phyloP scores from a whole-genome alignment of 2,113 vertebrate genomes.

The Cranoglanis bouderius region DNA sequence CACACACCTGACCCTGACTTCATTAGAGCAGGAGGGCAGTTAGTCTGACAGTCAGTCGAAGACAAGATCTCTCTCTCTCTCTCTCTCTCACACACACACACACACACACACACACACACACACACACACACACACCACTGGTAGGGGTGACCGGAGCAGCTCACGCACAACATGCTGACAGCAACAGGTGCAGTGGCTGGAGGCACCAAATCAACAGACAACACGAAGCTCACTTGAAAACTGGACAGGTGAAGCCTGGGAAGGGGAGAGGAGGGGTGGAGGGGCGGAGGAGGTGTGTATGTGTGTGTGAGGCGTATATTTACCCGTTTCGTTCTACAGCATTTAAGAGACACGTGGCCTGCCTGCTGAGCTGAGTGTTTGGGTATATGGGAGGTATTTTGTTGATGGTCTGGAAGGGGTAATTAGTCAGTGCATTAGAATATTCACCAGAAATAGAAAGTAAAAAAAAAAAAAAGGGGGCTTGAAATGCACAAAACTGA shows the following conservation, averaged over 20 bases:
- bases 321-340: neutral
- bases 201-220: conserved; percentile 62
- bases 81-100: neutral
- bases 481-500: conserved; percentile 25
- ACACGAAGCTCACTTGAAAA: conserved; percentile 48
- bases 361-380: neutral
- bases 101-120: conserved; percentile 33
- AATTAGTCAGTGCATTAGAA: conserved; percentile 38
- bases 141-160: conserved; percentile 55
- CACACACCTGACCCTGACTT: conserved; percentile 38
- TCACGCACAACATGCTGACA: conserved; percentile 58
- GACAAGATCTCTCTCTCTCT: conserved; percentile 3
- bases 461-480: conserved; percentile 31
- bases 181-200: conserved; percentile 71
- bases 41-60: conserved; percentile 38
- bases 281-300: neutral
- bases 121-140: conserved; percentile 29
- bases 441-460: conserved; percentile 44
- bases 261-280: too few relatives aligned
- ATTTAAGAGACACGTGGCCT: neutral
- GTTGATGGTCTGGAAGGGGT: conserved; percentile 25
- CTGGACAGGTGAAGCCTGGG: conserved; percentile 49
- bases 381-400: conserved; percentile 10
- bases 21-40: conserved; percentile 52
- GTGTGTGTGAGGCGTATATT: neutral